These are phyloP conservation scores for Danio tinwini DNA, from an alignment of 2,797 vertebrate genomes.

Conservation along the genomic window DNA sequence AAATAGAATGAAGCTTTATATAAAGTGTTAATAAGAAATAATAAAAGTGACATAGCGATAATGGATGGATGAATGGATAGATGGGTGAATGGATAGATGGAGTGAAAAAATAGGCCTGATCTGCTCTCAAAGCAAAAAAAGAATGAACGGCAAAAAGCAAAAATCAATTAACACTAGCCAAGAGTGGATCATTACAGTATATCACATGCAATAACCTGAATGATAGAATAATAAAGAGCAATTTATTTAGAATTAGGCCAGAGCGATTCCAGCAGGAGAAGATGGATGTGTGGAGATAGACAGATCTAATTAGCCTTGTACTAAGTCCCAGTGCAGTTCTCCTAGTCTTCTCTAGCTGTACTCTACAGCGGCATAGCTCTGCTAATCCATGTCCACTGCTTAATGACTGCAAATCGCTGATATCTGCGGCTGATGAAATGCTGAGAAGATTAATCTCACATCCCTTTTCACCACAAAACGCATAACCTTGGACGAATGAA, in stretches of 20 bases:
- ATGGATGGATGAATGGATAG: neutral
- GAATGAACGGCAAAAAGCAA: conserved; percentile 50
- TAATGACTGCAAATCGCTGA: conserved; percentile 65
- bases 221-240: conserved; percentile 82
- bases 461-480: conserved; percentile 37
- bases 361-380: conserved; percentile 53
- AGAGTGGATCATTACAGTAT: conserved; percentile 74
- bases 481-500: conserved; percentile 45
- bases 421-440: conserved; percentile 64
- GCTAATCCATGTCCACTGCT: conserved; percentile 63
- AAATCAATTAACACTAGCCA: conserved; percentile 77
- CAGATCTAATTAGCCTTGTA: conserved; percentile 76
- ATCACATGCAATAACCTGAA: conserved; percentile 79
- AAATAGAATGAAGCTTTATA: neutral
- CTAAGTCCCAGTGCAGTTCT: conserved; percentile 50
- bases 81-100: neutral
- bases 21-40: neutral
- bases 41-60: neutral
- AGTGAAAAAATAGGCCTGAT: conserved; percentile 25
- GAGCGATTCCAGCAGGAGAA: conserved; percentile 59
- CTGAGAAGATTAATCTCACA: conserved; percentile 57
- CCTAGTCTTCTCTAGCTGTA: conserved; percentile 42
- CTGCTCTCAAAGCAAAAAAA: conserved; percentile 47
- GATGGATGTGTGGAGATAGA: conserved; percentile 77
- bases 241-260: conserved; percentile 78